These are phyloP conservation scores for Austrofundulus limnaeus DNA, from an alignment of 2,113 vertebrate species.

Conservation along the genomic window DNA sequence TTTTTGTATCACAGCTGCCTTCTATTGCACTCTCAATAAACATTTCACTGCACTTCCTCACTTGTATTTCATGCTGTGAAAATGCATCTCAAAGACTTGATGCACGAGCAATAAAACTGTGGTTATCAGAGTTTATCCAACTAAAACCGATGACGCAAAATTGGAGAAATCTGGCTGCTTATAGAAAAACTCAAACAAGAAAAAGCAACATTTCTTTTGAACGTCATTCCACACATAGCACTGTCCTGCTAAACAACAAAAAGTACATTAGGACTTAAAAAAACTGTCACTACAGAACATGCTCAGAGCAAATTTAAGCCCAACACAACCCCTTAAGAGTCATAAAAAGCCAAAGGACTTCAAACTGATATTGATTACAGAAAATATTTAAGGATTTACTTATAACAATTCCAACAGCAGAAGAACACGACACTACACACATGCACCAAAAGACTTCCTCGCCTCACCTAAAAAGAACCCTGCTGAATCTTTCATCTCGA, in stretches of 20 bases:
- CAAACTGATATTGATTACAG: background rate
- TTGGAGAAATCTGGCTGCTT: no score
- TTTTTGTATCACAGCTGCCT: no score
- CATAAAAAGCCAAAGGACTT: no score
- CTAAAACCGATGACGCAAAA: no score
- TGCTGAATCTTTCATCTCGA: background rate
- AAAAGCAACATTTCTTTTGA: no score
- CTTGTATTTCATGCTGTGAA: background rate
- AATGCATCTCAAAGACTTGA: background rate
- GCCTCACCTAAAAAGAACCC: background rate
- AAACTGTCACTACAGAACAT: no score
- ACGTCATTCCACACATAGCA: no score
- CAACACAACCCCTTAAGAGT: background rate
- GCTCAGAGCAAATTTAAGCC: background rate
- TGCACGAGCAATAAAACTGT: no score
- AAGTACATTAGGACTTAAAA: no score
- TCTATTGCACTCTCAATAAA: background rate
- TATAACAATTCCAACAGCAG: background rate
- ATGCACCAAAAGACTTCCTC: background rate
- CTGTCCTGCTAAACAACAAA: background rate
- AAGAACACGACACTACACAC: background rate
- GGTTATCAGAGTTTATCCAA: no score
- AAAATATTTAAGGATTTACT: background rate
- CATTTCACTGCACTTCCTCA: background rate
- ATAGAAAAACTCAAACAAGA: no score